Base-by-base conservation (phyloP, 2,113 vertebrate species). In the Heliornis fulica region DNA sequence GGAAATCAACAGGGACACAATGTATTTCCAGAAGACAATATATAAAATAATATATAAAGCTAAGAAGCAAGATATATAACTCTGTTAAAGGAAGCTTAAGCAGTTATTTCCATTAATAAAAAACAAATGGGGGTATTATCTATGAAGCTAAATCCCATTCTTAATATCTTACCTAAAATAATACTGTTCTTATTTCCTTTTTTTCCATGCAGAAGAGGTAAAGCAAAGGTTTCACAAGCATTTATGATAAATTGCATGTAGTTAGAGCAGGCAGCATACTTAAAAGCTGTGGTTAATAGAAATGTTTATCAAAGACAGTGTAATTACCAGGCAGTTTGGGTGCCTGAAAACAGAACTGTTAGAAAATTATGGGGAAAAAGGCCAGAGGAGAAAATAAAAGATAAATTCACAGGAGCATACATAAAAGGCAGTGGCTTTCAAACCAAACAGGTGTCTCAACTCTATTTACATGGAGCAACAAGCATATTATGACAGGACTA, bases 271-370 rank as follows among this genome's bases (percentile, higher is more conserved):
- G 90, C 34, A 51, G 96, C 26, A 74, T 87, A 93, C 93, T 97
- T 97, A 92, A 70, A 91, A 71, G 81, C 48, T 65, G 64, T 74
- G 46, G 28, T 83, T 89, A 93, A 91, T 81, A 89, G 74, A 92
- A 72, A 63, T 46, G 85, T 96, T 95, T 95, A 74, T 95, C 90
- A 94, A 93, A 91, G 64, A 19, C 80, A 87, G 15, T 34, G 32
- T 90, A 96, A 96, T 96, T 95, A 91, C 77, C 78, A 83, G 75
- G 4, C 21, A 78, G 36, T 71, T 91, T 71, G 36, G 50, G 25
- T 45, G 50, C 59, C 75, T 76, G 77, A 64, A 94, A 85, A 60
- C 2, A n/a, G 31, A 75, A 51, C 11, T 74, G 43, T 75, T 90
- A 64, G 41, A 45, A 41, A 83, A 74, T 25, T 5, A 29, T 1